Base-by-base conservation (phyloP, 2,888 invertebrate genomes). In the Galerucella calmariensis region DNA sequence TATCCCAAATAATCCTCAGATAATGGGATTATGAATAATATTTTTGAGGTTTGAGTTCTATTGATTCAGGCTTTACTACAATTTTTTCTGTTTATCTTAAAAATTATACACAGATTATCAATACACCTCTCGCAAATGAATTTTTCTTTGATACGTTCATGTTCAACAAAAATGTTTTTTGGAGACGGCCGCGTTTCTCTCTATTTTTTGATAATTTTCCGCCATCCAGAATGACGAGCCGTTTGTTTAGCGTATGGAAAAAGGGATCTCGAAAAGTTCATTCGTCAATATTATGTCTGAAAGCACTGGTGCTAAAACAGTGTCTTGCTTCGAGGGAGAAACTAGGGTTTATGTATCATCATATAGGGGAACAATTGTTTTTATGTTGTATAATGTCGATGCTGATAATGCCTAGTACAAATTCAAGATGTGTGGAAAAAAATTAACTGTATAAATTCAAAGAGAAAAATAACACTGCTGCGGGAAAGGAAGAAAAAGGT, bases 251-350 rank as follows among this genome's bases (percentile, higher is more conserved):
- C 20, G 59, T 69, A 69, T 44, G 69, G 46, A 2, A 70, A 63
- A 70, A 51, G 41, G 53, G 62, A 62, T 41, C 35, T 41, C 62
- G 35, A 12, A 62, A 51, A 53, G 41, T 69, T 46, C 69, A 69
- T 70, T 70, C 63, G 63, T 70, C 63, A 70, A 70, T 70, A 70
- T 70, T 69, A 69, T 61, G 69, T 69, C 62, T 63, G 41, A 41
- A 14, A 62, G 41, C 35, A 2, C 20, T 20, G 16, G 20, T 56
- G 56, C 56, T 56, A n/a, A 16, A 20, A 56, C 56, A 56, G 56
- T 11, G 56, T 56, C 56, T 56, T 56, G 20, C 20, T 1, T n/a
- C 9, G 16, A 56, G 56, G 20, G 6, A 20, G 20, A 56, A 56
- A 12, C n/a, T 56, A 56, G 56, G 35, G 35, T 41, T 41, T 1